Evolutionary conservation across 2,797 vertebrate genomes (phyloP).

Genomic region (Rousettus madagascariensis): DNA sequence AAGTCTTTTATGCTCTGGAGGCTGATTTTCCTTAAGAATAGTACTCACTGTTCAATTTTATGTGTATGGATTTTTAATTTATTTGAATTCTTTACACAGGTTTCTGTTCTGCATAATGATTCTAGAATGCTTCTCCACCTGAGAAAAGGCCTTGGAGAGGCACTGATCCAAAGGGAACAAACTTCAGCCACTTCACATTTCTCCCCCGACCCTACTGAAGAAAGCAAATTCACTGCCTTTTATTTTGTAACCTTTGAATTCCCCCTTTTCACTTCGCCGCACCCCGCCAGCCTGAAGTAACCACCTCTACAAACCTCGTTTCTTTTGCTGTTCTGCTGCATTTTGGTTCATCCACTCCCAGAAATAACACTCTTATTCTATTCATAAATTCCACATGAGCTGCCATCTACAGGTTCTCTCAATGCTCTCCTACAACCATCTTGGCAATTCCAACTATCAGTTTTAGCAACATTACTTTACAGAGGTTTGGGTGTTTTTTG

Average conservation of each 20-base stretch:
- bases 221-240: background rate
- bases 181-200: background rate
- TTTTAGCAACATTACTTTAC: background rate
- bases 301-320: background rate
- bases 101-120: background rate
- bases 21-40: background rate
- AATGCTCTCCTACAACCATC: background rate
- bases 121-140: conserved; percentile 9
- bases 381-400: background rate
- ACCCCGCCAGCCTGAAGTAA: background rate
- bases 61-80: background rate
- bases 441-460: background rate
- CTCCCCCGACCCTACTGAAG: background rate
- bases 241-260: background rate
- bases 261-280: background rate
- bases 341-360: background rate
- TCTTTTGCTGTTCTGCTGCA: background rate
- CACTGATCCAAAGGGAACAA: background rate
- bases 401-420: background rate
- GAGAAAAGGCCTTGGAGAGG: background rate
- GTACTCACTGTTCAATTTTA: background rate
- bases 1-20: background rate
- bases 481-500: background rate
- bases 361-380: background rate
- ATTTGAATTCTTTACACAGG: background rate